Evolutionary conservation across 2,113 vertebrate genomes (phyloP).

Genomic region (Malurus elegans): DNA sequence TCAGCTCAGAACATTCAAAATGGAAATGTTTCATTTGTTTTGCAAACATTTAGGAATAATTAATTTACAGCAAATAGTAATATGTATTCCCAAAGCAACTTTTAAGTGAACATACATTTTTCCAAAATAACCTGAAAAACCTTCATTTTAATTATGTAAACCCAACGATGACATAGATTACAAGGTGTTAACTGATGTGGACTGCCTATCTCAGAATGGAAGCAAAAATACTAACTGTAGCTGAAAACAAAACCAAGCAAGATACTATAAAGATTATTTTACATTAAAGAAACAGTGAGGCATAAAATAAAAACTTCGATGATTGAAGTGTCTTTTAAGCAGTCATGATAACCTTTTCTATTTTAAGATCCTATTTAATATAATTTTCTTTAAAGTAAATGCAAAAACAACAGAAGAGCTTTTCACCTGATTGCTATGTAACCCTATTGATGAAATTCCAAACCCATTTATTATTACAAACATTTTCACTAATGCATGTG

Average conservation of each 20-base stretch:
- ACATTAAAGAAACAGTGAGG: not conserved
- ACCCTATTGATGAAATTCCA: not conserved
- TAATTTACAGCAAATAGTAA: not conserved
- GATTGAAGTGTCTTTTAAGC: not conserved
- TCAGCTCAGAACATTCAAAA: not conserved
- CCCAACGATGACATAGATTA: not conserved
- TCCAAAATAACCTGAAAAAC: not conserved
- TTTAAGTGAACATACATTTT: not conserved
- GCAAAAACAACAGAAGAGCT: not conserved
- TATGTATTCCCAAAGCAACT: not conserved
- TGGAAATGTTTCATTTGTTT: not conserved
- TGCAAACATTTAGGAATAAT: not conserved
- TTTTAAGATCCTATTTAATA: not conserved
- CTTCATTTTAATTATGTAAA: not conserved
- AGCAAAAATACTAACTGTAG: not conserved
- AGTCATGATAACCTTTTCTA: not conserved
- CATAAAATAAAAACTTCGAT: not conserved
- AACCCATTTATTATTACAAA: not conserved
- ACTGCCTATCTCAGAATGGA: not conserved
- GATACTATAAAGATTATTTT: not conserved
- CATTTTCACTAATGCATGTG: not conserved
- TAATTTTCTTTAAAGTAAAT: not conserved
- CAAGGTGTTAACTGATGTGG: not conserved
- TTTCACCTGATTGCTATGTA: not conserved
- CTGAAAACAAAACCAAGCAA: not conserved